Percentiles rank a stretch among this genome's conserved stretches.
Evolutionary conservation across 2,888 invertebrate genomes (phyloP).

Genomic region (Eledone cirrhosa): DNA sequence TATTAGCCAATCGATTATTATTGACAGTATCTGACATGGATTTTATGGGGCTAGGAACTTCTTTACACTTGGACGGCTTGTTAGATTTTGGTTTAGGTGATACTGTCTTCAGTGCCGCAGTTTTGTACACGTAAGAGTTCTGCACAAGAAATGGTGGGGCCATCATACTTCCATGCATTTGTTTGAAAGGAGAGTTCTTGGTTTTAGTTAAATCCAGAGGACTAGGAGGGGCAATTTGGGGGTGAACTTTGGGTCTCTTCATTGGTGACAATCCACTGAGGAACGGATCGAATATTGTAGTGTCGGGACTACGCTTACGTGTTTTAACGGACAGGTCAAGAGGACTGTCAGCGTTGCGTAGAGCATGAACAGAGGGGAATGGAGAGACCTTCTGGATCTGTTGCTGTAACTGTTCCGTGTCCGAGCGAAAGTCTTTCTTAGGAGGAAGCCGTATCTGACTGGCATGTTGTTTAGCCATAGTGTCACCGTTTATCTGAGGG

Average conservation of each 20-base stretch:
- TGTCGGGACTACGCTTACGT: slow-evolving; percentile 46
- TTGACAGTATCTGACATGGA: slow-evolving; percentile 1
- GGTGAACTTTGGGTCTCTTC: background rate
- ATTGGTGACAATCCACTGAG: slow-evolving; percentile 10
- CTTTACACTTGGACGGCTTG: slow-evolving; percentile 24
- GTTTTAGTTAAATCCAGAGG: slow-evolving; percentile 27
- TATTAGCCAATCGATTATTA: no score
- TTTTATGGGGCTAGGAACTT: background rate
- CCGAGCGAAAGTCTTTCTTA: slow-evolving; percentile 26
- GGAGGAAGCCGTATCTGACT: slow-evolving; percentile 25
- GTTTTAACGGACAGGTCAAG: slow-evolving; percentile 51
- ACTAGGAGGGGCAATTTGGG: background rate
- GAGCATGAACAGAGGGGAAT: slow-evolving; percentile 5
- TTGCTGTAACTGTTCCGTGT: background rate
- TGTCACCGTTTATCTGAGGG: background rate
- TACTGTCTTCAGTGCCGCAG: background rate
- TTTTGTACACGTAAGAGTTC: slow-evolving; percentile 22
- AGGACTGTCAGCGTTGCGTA: slow-evolving; percentile 46
- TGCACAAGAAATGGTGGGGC: background rate
- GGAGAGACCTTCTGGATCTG: slow-evolving; percentile 16
- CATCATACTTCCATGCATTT: slow-evolving; percentile 9
- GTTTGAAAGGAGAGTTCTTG: slow-evolving; percentile 11
- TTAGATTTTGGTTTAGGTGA: slow-evolving; percentile 10
- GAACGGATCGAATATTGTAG: slow-evolving; percentile 34
- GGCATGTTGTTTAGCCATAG: background rate